phyloP scores from a whole-genome alignment of 2,888 invertebrate species.

The Ormyrus nitidulus region DNA sequence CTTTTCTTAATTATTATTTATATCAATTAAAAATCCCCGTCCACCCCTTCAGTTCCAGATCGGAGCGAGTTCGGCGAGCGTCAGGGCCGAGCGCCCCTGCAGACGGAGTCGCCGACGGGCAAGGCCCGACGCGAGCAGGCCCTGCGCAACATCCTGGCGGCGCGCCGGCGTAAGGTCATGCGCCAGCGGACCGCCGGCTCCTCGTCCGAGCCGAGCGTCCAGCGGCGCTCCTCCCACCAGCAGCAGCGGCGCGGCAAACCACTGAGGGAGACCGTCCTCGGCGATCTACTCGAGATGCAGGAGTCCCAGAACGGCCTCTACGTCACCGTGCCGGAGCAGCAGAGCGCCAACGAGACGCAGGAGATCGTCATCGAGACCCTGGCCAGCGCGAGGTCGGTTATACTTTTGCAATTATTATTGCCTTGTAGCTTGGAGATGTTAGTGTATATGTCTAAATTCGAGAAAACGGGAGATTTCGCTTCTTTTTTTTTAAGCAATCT shows the following conservation, averaged over 20 bases:
- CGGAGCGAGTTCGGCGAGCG: conserved; percentile 61
- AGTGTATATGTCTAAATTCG: too few relatives aligned
- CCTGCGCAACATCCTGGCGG: conserved; percentile 77
- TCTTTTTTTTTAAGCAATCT: too few relatives aligned
- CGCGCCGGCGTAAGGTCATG: conserved; percentile 80
- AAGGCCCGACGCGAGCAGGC: conserved; percentile 70
- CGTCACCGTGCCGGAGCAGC: conserved; percentile 60
- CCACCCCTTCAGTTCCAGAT: conserved; percentile 14
- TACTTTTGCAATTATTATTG: too few relatives aligned
- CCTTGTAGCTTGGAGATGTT: too few relatives aligned
- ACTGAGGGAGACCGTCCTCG: conserved; percentile 9
- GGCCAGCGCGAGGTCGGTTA: not conserved
- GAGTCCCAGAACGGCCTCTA: conserved; percentile 68
- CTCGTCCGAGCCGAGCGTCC: not conserved
- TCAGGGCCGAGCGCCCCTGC: conserved; percentile 65
- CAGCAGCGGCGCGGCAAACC: not conserved
- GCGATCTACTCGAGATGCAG: conserved; percentile 66
- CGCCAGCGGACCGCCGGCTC: conserved; percentile 13
- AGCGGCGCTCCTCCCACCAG: not conserved
- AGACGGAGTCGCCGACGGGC: conserved; percentile 65
- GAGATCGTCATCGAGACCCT: conserved; percentile 55
- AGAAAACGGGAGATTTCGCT: too few relatives aligned
- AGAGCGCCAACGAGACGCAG: conserved; percentile 50
- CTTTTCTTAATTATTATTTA: too few relatives aligned
- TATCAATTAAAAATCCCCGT: not conserved